phyloP scores from a whole-genome alignment of 1,140 invertebrate genomes.

The Sipha flava region DNA sequence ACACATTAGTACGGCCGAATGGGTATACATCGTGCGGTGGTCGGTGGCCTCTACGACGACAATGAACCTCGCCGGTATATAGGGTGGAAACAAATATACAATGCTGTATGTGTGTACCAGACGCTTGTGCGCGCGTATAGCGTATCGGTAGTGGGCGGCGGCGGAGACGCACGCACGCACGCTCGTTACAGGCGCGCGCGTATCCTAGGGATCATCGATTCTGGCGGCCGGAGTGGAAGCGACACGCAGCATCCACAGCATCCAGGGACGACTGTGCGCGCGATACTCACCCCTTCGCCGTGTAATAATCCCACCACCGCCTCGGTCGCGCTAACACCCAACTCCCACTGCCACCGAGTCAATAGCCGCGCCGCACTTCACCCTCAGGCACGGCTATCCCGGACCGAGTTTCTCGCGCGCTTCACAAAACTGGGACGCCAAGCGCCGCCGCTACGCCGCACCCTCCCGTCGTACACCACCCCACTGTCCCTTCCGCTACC shows the following conservation, averaged over 20 bases:
- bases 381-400: neutral
- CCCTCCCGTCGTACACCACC: neutral
- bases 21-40: no score
- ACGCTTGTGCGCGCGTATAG: no score
- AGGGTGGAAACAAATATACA: neutral
- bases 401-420: neutral
- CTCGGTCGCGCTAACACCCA: neutral
- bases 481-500: no score
- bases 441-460: neutral
- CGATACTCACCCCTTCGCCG: neutral
- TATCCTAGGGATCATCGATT: slow-evolving; percentile 17
- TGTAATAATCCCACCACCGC: neutral
- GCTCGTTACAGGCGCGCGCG: neutral
- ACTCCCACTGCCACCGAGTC: neutral
- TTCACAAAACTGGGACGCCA: neutral
- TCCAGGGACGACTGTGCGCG: neutral
- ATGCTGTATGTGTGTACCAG: neutral
- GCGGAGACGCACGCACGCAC: neutral
- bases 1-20: no score
- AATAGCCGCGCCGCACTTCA: neutral
- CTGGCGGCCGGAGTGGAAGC: neutral
- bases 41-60: no score
- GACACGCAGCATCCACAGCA: neutral
- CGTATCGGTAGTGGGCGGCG: neutral
- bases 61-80: neutral